Percentiles rank a stretch among this genome's conserved stretches.
These are phyloP conservation scores for Eumerus sabulonum DNA, from an alignment of 2,888 invertebrate species.

Conservation along the genomic window DNA sequence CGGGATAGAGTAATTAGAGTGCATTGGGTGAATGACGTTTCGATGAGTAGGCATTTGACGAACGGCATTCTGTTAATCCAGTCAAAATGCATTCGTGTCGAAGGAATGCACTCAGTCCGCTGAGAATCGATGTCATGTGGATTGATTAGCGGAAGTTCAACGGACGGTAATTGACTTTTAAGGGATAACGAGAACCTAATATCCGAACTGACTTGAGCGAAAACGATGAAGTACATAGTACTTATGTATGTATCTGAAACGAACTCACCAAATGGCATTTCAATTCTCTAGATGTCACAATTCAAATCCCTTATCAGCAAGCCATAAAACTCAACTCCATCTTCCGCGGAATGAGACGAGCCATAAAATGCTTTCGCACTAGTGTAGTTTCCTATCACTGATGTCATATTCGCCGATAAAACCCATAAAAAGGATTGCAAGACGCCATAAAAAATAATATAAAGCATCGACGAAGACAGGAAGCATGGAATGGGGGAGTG, in stretches of 20 bases:
- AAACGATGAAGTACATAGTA: too few relatives aligned
- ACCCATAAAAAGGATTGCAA: conserved; percentile 66
- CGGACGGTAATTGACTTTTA: conserved; percentile 54
- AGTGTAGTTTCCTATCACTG: conserved; percentile 40
- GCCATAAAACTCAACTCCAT: conserved; percentile 50
- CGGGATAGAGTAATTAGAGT: conserved; percentile 57
- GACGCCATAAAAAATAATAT: conserved; percentile 44
- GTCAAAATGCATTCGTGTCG: conserved; percentile 53
- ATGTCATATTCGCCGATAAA: conserved; percentile 66
- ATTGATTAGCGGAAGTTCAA: conserved; percentile 33
- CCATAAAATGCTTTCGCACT: conserved; percentile 59
- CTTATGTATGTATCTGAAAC: neutral
- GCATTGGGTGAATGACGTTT: conserved; percentile 55
- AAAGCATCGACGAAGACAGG: conserved; percentile 1
- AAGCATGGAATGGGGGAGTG: too few relatives aligned
- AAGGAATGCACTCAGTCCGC: conserved; percentile 61
- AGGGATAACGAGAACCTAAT: too few relatives aligned
- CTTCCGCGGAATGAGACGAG: conserved; percentile 65
- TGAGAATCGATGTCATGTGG: conserved; percentile 9
- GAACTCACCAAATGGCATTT: conserved; percentile 48
- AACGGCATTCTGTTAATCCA: conserved; percentile 42
- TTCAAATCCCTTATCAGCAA: conserved; percentile 64
- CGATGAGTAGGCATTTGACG: conserved; percentile 67
- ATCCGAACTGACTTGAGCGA: too few relatives aligned
- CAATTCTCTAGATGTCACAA: conserved; percentile 47